Percentiles rank a stretch among this genome's conserved stretches.
phyloP scores from a whole-genome alignment of 1,140 invertebrate species.

The Eumaeus atala region DNA sequence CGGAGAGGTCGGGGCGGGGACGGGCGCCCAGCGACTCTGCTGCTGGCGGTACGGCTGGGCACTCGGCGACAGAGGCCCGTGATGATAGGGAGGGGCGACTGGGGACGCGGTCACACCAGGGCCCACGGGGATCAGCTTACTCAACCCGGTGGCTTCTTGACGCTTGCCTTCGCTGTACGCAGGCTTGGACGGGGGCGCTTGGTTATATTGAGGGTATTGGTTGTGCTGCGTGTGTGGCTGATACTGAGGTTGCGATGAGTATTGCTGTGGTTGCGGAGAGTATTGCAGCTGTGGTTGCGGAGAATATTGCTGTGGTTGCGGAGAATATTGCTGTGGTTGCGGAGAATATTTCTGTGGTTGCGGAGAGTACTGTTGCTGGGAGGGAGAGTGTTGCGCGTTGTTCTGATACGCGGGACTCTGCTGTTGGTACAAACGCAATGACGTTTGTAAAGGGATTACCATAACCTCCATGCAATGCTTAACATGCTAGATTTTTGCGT shows the following conservation, averaged over 20 bases:
- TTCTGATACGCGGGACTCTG: slow-evolving; percentile 62
- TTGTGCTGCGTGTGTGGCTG: slow-evolving; percentile 36
- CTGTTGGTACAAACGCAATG: slow-evolving; percentile 42
- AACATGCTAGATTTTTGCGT: too few relatives aligned
- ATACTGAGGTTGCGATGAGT: slow-evolving; percentile 45
- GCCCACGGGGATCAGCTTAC: slow-evolving; percentile 62
- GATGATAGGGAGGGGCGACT: slow-evolving; percentile 43
- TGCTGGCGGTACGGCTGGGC: slow-evolving; percentile 63
- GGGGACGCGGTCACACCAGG: slow-evolving; percentile 47
- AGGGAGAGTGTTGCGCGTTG: slow-evolving; percentile 68
- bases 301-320: slow-evolving; percentile 51
- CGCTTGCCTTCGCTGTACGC: slow-evolving; percentile 48
- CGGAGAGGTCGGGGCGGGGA: slow-evolving; percentile 59
- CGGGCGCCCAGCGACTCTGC: slow-evolving; percentile 60
- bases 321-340: slow-evolving; percentile 49
- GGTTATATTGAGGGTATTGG: slow-evolving; percentile 43
- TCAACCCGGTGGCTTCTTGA: slow-evolving; percentile 49
- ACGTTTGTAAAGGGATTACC: background rate
- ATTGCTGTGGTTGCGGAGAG: slow-evolving; percentile 39
- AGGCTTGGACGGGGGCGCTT: slow-evolving; percentile 59
- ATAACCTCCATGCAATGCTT: background rate
- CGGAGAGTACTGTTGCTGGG: slow-evolving; percentile 53
- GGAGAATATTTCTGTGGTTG: slow-evolving; percentile 54
- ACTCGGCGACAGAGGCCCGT: slow-evolving; percentile 52
- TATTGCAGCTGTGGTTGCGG: slow-evolving; percentile 50